Evolutionary conservation across 1,140 invertebrate genomes (phyloP), one percentile per base, ranked within the genome.

Genomic region (Augochlora pura): DNA sequence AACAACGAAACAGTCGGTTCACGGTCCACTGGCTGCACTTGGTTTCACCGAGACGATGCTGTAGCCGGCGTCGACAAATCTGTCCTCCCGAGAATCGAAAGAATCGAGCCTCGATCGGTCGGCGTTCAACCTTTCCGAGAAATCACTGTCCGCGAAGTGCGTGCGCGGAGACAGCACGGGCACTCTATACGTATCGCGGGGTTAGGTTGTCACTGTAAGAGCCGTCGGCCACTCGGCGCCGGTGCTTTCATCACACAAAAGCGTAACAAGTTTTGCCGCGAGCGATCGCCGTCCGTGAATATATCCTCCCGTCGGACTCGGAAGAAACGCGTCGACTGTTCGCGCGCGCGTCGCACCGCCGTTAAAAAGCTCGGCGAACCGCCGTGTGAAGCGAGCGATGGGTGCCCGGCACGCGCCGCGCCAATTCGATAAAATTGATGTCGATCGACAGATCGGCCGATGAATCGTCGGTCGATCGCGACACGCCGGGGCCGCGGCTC

Each of bases 11-110:
- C 18, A 21, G 49, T 69, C 69, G 32, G 27, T 64, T 72, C 23
- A 64, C 76, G 38, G 60, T 78, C 60, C n/a, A 18, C 60, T 12
- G 9, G 18, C 76, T 38, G 14, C 42, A 60, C 25, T 16, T 27
- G 32, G 18, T 14, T 46, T 10, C 10, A 59, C 12, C 16, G 18
- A 25, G 66, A 54, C 60, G 52, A 52, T 14, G 10, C 1, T 0
- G 32, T 0, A 3, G 25, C 27, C 49, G 49, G n/a, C 18, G 23
- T 32, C 21, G 21, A 32, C 32, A 32, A 32, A 32, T 32, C 32
- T n/a, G n/a, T n/a, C 10, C 10, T 12, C 10, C 10, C 2, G 10
- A 46, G 42, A 46, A 0, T 16, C 2, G 6, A 38, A 46, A 39
- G 21, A 25, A n/a, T 62, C 54, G 52, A 9, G 16, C 9, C 3